phyloP scores from a whole-genome alignment of 2,888 invertebrate species.

The Lysandra coridon region DNA sequence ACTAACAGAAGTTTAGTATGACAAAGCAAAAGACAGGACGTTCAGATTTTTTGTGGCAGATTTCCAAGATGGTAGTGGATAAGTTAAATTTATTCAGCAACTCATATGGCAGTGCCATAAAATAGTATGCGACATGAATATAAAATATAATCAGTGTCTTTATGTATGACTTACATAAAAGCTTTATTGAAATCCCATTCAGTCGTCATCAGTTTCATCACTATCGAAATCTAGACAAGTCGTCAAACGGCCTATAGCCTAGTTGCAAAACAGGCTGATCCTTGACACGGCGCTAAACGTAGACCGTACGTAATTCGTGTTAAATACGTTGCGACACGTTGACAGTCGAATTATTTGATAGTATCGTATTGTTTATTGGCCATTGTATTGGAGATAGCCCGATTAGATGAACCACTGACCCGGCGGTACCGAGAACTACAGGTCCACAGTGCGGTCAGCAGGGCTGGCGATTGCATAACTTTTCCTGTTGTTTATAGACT shows the following conservation, averaged over 20 bases:
- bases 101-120: background rate
- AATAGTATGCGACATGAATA: background rate
- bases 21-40: constrained; percentile 3
- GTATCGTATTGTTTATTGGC: constrained; percentile 32
- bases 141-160: background rate
- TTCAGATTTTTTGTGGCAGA: background rate
- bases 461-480: background rate
- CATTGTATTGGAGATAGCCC: constrained; percentile 46
- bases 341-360: constrained; percentile 33
- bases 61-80: constrained; percentile 8
- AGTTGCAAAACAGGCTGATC: constrained; percentile 20
- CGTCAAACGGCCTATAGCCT: constrained; percentile 5
- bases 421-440: constrained; percentile 62
- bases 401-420: constrained; percentile 68
- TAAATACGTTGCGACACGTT: constrained; percentile 31
- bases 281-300: constrained; percentile 31
- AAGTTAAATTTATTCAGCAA: constrained; percentile 10
- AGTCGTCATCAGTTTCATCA: background rate
- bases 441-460: constrained; percentile 70
- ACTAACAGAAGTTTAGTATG: background rate
- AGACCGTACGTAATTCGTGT: constrained; percentile 22
- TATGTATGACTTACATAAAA: background rate
- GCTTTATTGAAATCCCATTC: background rate
- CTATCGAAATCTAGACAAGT: background rate
- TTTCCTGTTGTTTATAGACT: background rate